Evolutionary conservation across 2,888 invertebrate genomes (phyloP).

Genomic region (Plemyria rubiginata): DNA sequence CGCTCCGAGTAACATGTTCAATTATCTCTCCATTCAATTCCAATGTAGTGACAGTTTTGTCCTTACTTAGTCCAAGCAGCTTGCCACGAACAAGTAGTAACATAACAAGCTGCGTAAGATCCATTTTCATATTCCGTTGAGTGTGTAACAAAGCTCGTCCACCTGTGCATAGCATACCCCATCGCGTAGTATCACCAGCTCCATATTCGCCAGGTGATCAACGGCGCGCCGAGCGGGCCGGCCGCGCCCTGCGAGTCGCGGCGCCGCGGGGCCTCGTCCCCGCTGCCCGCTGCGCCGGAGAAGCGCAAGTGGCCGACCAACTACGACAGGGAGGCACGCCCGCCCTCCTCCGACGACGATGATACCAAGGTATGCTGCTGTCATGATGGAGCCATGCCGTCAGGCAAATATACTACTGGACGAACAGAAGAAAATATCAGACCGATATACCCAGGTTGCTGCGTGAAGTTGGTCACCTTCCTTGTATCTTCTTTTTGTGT

Average conservation of each 20-base stretch:
- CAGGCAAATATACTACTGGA: neutral
- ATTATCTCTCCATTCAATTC: neutral
- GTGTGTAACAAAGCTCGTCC: constrained; percentile 11
- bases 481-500: no score
- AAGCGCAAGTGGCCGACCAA: constrained; percentile 89
- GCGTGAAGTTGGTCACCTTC: no score
- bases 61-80: neutral
- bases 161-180: constrained; percentile 10
- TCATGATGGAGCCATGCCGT: neutral
- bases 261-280: constrained; percentile 76
- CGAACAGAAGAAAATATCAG: neutral
- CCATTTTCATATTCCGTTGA: neutral
- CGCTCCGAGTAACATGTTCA: no score
- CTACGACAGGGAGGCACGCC: constrained; percentile 53
- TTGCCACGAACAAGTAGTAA: neutral
- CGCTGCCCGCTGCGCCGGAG: constrained; percentile 85
- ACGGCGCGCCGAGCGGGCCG: constrained; percentile 64
- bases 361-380: constrained; percentile 68
- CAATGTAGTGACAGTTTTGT: neutral
- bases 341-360: constrained; percentile 70
- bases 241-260: constrained; percentile 62
- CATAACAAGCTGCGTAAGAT: neutral
- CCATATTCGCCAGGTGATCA: constrained; percentile 68
- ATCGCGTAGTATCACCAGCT: constrained; percentile 20
- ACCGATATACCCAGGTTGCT: neutral